Evolutionary conservation across 2,113 vertebrate genomes (phyloP).

Genomic region (Colius striatus): DNA sequence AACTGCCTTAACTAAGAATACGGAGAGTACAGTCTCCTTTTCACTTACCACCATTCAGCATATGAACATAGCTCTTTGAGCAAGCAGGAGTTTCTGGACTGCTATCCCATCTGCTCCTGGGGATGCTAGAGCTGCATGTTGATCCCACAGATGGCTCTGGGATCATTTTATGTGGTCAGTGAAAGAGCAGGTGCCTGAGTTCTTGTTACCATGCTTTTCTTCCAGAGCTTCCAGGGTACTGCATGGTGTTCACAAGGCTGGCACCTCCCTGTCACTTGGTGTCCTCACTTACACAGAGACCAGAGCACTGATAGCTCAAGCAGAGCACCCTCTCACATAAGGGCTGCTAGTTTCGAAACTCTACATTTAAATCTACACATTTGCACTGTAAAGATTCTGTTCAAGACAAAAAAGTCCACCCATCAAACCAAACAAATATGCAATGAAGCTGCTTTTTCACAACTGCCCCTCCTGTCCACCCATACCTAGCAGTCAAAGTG

Average conservation of each 20-base stretch:
- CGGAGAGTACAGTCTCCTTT: neutral
- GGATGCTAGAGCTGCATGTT: neutral
- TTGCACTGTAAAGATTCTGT: too few species aligned
- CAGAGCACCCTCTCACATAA: too few species aligned
- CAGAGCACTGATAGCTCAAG: too few species aligned
- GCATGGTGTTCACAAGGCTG: neutral
- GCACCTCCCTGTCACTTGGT: neutral
- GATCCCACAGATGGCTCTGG: neutral
- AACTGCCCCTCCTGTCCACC: too few species aligned
- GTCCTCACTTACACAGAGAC: too few species aligned
- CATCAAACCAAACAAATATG: too few species aligned
- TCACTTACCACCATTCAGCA: neutral
- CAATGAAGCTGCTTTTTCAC: too few species aligned
- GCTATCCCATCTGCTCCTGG: neutral
- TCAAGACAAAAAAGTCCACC: too few species aligned
- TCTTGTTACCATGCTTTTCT: neutral
- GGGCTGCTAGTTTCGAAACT: too few species aligned
- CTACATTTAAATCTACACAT: too few species aligned
- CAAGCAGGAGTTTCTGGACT: neutral
- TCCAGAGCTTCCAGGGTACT: neutral
- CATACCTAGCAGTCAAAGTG: too few species aligned
- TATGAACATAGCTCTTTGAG: too few species aligned
- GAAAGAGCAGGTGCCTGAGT: neutral
- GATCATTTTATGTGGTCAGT: neutral
- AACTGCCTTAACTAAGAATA: neutral